Percentiles rank a stretch among this genome's conserved stretches.
Conservation (phyloP, 2,797 vertebrate species). For the Harpagifer antarcticus region DNA sequence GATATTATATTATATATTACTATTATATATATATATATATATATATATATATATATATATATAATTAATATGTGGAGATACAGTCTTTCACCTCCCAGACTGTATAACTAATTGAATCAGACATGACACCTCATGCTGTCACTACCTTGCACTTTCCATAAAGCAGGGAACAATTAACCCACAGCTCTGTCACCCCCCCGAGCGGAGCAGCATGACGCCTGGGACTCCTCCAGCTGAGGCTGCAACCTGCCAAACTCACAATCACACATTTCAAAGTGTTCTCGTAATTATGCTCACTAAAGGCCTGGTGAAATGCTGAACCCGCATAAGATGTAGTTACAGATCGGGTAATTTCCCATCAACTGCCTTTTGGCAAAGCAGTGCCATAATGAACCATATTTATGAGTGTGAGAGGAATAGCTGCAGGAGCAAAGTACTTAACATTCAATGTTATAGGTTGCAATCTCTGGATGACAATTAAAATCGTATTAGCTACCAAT, state of each 20-base stretch:
- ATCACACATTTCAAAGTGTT: conserved; percentile 46
- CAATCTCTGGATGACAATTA: conserved; percentile 7
- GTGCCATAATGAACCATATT: conserved; percentile 29
- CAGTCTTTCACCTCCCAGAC: conserved; percentile 16
- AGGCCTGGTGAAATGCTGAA: conserved; percentile 17
- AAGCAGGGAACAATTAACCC: conserved; percentile 56
- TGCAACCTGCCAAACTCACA: conserved; percentile 53
- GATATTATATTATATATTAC: no score
- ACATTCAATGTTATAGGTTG: neutral
- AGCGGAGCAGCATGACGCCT: conserved; percentile 34
- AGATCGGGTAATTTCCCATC: conserved; percentile 17
- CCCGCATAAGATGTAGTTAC: conserved; percentile 1
- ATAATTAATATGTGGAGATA: neutral
- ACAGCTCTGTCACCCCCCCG: conserved; percentile 32
- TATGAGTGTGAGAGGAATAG: conserved; percentile 4
- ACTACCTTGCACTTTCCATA: conserved; percentile 37
- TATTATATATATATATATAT: no score
- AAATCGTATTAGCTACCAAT: conserved; percentile 2
- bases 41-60: no score
- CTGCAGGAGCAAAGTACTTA: conserved; percentile 6
- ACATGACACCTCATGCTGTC: conserved; percentile 39
- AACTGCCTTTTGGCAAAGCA: conserved; percentile 3
- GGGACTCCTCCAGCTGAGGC: conserved; percentile 50
- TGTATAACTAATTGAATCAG: conserved; percentile 34
- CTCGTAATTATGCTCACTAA: conserved; percentile 41